phyloP scores from a whole-genome alignment of 2,888 invertebrate genomes.

The Neoaliturus tenellus region DNA sequence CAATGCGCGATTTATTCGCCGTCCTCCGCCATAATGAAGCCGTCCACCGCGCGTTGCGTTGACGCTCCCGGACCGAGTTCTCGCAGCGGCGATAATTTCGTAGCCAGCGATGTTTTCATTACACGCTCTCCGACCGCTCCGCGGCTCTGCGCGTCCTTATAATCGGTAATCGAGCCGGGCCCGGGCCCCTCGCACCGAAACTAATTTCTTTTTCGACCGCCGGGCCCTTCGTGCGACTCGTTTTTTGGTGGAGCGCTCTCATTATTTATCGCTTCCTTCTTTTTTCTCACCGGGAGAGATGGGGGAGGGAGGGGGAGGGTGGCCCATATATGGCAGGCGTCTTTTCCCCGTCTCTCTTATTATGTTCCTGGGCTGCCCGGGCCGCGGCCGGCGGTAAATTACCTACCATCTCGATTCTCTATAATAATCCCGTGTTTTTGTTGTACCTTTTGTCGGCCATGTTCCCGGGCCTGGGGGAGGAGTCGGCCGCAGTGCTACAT shows the following conservation, averaged over 20 bases:
- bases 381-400: conserved; percentile 27
- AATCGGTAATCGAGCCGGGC: conserved; percentile 34
- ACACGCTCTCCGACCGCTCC: not conserved
- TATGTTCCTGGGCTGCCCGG: conserved; percentile 2
- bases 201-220: conserved; percentile 56
- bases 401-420: conserved; percentile 54
- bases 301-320: conserved; percentile 20
- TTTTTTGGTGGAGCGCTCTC: conserved; percentile 53
- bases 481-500: not conserved
- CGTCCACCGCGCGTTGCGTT: not conserved
- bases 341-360: conserved; percentile 42
- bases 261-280: conserved; percentile 56
- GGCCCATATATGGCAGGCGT: conserved; percentile 53
- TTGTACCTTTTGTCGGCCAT: conserved; percentile 56
- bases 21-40: not conserved
- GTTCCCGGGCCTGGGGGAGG: conserved; percentile 16
- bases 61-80: not conserved
- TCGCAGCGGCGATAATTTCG: not conserved
- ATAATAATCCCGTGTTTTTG: conserved; percentile 57
- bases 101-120: conserved; percentile 49
- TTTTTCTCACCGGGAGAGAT: conserved; percentile 26
- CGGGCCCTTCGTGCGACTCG: conserved; percentile 19
- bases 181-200: conserved; percentile 44
- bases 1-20: not conserved
- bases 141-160: not conserved